Base-by-base conservation (phyloP, 2,888 invertebrate species). In the Aricia artaxerxes region DNA sequence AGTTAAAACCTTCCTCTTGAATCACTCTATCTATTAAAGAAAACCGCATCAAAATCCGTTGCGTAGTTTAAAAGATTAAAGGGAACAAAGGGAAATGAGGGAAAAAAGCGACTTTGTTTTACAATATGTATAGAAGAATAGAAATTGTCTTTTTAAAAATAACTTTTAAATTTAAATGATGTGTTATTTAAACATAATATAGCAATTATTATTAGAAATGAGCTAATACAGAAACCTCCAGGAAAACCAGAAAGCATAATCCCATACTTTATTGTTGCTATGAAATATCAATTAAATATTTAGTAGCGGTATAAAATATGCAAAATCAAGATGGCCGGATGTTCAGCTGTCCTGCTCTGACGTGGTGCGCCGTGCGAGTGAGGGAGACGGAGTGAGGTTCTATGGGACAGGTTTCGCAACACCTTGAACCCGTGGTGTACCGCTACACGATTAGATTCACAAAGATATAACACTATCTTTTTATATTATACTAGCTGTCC, bases 401-500 rank as follows among this genome's bases (percentile, higher is more conserved):
- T 69, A 69, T 69, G 69, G 69, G 82, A 83, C 83, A 80, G 82
- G 83, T 83, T 83, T 81, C 75, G 80, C 81, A 78, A 80, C 77
- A 80, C 82, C 82, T 83, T 83, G 83, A 83, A 83, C 83, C 78
- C 81, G 81, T 4, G 60, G 77, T 69, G 35, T 80, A 79, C 80
- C 80, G 76, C 73, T 76, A 81, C 78, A 16, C 16, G 79, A 73
- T 61, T 69, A 69, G 35, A 69, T 69, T 5, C 35, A 69, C 35
- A 69, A 13, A 69, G 69, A 64, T 64, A 24, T 24, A 64, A 24
- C 24, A 61, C 9, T 61, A 64, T 31, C 61, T 64, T 31, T 31
- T 64, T 61, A 24, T 24, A 24, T 24, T 24, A 24, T 24, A 24
- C 24, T 24, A 24, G 24, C 24, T 24, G 24, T 24, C 24, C 24